These are phyloP conservation scores for Chrysogorgia sp. DNA, from an alignment of 92 coral and sea anemone species.

Conservation along the genomic window DNA sequence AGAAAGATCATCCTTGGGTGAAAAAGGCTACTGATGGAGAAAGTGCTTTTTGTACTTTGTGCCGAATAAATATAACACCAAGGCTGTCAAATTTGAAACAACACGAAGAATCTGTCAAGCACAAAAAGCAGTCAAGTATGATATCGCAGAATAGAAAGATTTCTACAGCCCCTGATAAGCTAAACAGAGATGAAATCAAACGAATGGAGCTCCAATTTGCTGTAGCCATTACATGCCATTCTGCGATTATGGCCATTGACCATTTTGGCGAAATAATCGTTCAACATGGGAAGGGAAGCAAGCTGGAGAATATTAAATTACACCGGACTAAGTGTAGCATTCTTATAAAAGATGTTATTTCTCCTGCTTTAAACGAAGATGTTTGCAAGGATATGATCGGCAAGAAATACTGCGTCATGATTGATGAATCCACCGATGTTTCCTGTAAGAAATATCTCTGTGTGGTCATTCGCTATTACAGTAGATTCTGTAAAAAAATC, in stretches of 20 bases:
- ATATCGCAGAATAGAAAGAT: not conserved
- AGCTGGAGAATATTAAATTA: conserved; percentile 25
- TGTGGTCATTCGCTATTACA: not conserved
- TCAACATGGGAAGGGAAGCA: conserved; percentile 24
- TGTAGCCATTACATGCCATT: conserved; percentile 37
- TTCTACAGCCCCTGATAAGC: no score
- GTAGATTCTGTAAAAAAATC: not conserved
- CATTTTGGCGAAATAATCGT: conserved; percentile 40
- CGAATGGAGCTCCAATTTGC: conserved; percentile 38
- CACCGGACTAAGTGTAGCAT: conserved; percentile 23
- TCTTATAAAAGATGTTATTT: not conserved
- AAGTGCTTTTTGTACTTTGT: not conserved
- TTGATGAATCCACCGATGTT: conserved; percentile 18
- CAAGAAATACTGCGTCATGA: conserved; percentile 6
- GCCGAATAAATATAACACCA: conserved; percentile 3
- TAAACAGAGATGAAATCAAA: not conserved
- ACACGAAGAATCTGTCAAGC: conserved; percentile 5
- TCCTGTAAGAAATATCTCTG: not conserved
- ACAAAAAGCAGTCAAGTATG: not conserved
- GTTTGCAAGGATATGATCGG: not conserved
- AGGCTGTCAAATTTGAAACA: not conserved
- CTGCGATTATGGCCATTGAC: conserved; percentile 20
- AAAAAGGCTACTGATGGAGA: no score
- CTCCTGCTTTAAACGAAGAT: not conserved
- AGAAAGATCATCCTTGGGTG: no score